Evolutionary conservation across 2,888 invertebrate species (phyloP).

Genomic region (Diaphora mendica): DNA sequence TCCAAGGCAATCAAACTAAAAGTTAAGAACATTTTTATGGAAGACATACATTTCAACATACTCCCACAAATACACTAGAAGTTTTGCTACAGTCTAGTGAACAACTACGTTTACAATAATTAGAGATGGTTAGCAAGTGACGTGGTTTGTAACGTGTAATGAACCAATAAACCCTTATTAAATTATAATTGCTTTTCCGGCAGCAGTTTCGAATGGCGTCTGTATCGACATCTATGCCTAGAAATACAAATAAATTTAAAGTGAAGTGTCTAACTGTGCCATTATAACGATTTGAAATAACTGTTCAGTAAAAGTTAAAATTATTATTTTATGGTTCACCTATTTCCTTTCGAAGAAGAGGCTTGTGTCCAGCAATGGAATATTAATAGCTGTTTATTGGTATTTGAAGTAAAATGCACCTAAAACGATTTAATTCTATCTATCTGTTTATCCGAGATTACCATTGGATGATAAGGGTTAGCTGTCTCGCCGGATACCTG

Average conservation of each 20-base stretch:
- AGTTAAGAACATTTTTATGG: not conserved
- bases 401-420: not conserved
- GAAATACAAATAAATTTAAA: too few species aligned
- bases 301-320: too few species aligned
- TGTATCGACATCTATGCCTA: not conserved
- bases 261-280: too few species aligned
- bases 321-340: too few species aligned
- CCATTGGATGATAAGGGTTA: not conserved
- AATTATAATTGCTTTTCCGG: conserved; percentile 42
- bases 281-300: too few species aligned
- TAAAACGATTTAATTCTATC: not conserved
- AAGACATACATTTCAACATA: not conserved
- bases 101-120: conserved; percentile 47
- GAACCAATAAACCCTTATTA: conserved; percentile 41
- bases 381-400: too few species aligned
- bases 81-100: conserved; percentile 27
- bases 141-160: conserved; percentile 39
- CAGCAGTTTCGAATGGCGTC: not conserved
- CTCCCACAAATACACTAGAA: too few species aligned
- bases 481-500: not conserved
- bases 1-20: too few species aligned
- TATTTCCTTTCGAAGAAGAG: too few species aligned
- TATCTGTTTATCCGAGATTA: too few species aligned
- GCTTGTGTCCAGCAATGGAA: too few species aligned
- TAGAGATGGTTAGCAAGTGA: conserved; percentile 58